These are phyloP conservation scores for Eurystomus gularis DNA, from an alignment of 2,113 vertebrate species.

Conservation along the genomic window DNA sequence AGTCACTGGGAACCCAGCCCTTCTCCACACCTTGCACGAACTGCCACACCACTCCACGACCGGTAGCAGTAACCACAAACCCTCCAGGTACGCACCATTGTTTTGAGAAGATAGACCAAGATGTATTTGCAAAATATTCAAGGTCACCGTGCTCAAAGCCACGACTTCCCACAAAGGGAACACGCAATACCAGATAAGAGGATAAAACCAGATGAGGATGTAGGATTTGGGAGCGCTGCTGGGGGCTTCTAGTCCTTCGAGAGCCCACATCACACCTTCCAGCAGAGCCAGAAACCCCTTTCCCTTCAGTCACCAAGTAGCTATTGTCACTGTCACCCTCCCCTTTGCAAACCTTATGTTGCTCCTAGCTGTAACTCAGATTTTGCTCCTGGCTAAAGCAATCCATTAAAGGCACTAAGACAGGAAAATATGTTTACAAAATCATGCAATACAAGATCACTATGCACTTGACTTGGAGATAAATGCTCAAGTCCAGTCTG, in stretches of 20 bases:
- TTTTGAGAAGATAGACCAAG: background rate
- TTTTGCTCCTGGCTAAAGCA: background rate
- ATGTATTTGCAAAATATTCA: background rate
- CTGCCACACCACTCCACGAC: background rate
- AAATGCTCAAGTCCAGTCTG: background rate
- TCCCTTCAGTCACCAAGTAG: background rate
- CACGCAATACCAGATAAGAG: background rate
- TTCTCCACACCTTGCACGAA: background rate
- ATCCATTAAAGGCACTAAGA: background rate
- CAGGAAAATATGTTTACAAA: background rate
- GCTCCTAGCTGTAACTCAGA: background rate
- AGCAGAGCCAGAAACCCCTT: background rate
- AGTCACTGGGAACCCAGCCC: background rate
- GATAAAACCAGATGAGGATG: background rate
- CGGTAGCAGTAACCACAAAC: background rate
- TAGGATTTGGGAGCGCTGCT: background rate
- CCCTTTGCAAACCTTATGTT: background rate
- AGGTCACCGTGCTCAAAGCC: background rate
- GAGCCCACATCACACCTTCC: background rate
- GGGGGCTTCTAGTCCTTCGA: background rate
- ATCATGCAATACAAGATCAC: background rate
- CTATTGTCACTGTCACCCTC: fast-evolving
- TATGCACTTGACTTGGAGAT: background rate
- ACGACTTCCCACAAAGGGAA: background rate
- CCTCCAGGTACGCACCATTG: background rate